Evolutionary conservation across 2,797 vertebrate genomes (phyloP).

Genomic region (Perodicticus potto): DNA sequence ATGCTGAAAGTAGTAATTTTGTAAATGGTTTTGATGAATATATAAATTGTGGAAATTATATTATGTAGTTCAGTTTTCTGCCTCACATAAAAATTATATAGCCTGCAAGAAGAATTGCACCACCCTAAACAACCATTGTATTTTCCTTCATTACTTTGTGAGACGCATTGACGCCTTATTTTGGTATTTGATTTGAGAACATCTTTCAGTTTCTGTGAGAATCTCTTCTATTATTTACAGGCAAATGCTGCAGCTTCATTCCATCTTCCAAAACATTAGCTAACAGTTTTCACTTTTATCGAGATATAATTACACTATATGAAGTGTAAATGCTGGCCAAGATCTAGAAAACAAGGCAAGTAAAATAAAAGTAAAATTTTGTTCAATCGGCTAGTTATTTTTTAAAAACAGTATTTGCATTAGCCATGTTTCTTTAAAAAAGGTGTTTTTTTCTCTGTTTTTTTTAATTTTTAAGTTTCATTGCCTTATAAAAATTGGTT

Average conservation of each 20-base stretch:
- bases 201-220: neutral
- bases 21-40: constrained; percentile 75
- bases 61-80: constrained; percentile 63
- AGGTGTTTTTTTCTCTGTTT: neutral
- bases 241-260: neutral
- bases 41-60: constrained; percentile 61
- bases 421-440: constrained; percentile 42
- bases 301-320: neutral
- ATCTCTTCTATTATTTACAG: constrained; percentile 48
- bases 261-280: neutral
- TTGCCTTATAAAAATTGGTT: neutral
- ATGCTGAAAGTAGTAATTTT: constrained; percentile 79
- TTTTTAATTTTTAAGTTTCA: neutral
- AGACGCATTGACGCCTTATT: constrained; percentile 42
- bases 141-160: neutral
- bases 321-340: neutral
- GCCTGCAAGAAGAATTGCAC: constrained; percentile 50
- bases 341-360: constrained; percentile 38
- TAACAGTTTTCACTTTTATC: neutral
- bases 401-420: neutral
- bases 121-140: neutral
- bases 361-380: constrained; percentile 18
- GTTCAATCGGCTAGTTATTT: neutral
- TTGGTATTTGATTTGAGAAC: constrained; percentile 61
- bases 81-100: constrained; percentile 61